A percentile compares a stretch with the other conserved stretches of the same genome.
Conservation (phyloP, 2,797 vertebrate species). For the Sparus aurata region DNA sequence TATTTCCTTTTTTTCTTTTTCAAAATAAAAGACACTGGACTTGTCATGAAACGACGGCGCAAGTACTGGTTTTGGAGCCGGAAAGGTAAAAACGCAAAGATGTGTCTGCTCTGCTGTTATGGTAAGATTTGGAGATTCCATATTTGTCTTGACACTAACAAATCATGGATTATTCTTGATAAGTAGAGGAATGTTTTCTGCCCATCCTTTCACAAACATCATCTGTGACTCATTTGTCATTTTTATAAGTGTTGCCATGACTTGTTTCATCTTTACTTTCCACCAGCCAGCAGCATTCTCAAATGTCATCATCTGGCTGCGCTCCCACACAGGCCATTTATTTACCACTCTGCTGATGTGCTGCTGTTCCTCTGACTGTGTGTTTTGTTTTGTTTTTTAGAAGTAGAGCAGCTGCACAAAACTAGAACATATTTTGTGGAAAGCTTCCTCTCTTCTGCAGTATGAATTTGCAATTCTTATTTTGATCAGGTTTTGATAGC, state of each 20-base stretch:
- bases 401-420: conserved; percentile 1
- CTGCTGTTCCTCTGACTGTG: conserved; percentile 12
- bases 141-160: conserved; percentile 3
- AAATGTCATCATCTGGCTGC: conserved; percentile 40
- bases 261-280: conserved; percentile 24
- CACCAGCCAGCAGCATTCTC: conserved; percentile 22
- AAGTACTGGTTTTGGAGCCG: conserved; percentile 88
- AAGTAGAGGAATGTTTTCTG: not conserved
- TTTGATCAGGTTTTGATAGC: not conserved
- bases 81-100: conserved; percentile 81
- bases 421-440: conserved; percentile 18
- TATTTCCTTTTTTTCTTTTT: conserved; percentile 10
- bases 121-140: conserved; percentile 71
- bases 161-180: not conserved
- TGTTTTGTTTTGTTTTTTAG: conserved; percentile 11
- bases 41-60: conserved; percentile 82
- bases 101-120: conserved; percentile 81
- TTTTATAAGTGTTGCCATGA: not conserved
- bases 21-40: conserved; percentile 70
- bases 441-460: not conserved
- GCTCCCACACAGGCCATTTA: conserved; percentile 25
- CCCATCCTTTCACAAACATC: conserved; percentile 29
- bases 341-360: conserved; percentile 34
- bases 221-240: conserved; percentile 25
- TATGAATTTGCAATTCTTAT: not conserved